Evolutionary conservation across 2,797 vertebrate species (phyloP).

Genomic region (Tolypeutes matacus): DNA sequence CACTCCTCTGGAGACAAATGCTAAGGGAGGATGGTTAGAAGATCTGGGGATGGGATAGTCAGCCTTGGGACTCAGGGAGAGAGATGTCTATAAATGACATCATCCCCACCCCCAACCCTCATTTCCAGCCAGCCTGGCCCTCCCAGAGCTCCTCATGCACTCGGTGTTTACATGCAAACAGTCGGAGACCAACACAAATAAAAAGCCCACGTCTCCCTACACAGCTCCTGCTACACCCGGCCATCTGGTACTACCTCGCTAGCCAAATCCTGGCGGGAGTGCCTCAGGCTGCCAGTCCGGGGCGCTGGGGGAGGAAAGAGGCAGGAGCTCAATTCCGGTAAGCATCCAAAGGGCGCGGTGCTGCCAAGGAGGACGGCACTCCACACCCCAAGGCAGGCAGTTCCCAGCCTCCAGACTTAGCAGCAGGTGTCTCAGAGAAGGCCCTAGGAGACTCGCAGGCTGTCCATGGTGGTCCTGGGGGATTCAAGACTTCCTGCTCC

Average conservation of each 20-base stretch:
- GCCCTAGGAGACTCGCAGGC: not conserved
- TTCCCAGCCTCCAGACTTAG: not conserved
- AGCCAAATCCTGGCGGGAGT: constrained; percentile 80
- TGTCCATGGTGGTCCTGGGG: not conserved
- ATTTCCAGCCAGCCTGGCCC: constrained; percentile 64
- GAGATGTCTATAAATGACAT: not conserved
- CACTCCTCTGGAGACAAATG: not conserved
- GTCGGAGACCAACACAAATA: constrained; percentile 85
- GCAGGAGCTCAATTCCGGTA: not conserved
- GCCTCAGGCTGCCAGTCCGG: constrained; percentile 77
- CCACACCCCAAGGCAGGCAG: not conserved
- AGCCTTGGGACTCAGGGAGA: not conserved
- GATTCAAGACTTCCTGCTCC: not conserved
- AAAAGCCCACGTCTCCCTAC: constrained; percentile 84
- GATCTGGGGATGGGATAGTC: not conserved
- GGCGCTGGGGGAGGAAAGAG: constrained; percentile 32
- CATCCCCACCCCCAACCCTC: not conserved
- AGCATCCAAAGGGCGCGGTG: not conserved
- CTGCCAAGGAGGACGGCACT: not conserved
- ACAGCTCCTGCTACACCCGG: constrained; percentile 83
- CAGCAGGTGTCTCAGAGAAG: not conserved
- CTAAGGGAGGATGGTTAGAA: not conserved
- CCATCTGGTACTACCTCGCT: constrained; percentile 84
- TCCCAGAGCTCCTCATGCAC: constrained; percentile 78
- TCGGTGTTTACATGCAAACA: constrained; percentile 85